Evolutionary conservation across 1,140 invertebrate genomes (phyloP), one percentile per base, ranked within the genome.

Genomic region (Diachasma alloeum): DNA sequence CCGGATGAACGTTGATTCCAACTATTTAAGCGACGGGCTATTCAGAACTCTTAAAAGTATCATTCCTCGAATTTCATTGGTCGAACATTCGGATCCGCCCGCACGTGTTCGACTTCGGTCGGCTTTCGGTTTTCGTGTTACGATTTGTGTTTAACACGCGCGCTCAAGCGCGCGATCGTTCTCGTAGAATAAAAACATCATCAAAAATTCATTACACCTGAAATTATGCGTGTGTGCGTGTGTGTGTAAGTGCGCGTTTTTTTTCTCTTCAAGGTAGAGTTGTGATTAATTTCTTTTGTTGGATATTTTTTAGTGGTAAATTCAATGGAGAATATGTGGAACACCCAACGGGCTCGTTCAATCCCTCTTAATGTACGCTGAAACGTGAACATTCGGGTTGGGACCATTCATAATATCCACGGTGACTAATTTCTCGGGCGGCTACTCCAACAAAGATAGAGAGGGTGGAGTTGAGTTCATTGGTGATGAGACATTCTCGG

Each of bases 361-460:
- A 85, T 84, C 84, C 82, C 79, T 78, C 72, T 77, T 81, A 77
- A 75, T 78, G 76, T 78, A 77, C 59, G 72, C 84, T 81, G 83
- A 85, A 83, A 80, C 79, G 79, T 79, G 31, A 42, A 84, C 83
- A 83, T 80, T 72, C 56, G 72, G 74, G 82, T 78, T 78, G 81
- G 78, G 75, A 63, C 80, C 79, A 83, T 83, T 80, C 80, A 83
- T 85, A 86, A 85, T 82, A 74, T 80, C 48, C 72, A 75, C 73
- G 78, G 79, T 85, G 85, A 87, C 84, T 85, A 87, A 87, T 87
- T 86, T 83, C 79, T 80, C 46, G 81, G 80, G 76, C 75, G 42
- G 69, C 15, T 44, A 42, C 69, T 26, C 22, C 24, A 44, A 19
- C 4, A 26, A 26, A 71, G 48, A 63, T 13, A 63, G 10, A 63